Percentiles rank a stretch among this genome's conserved stretches.
phyloP scores from a whole-genome alignment of 2,888 invertebrate species.

The Drosophila incognita region DNA sequence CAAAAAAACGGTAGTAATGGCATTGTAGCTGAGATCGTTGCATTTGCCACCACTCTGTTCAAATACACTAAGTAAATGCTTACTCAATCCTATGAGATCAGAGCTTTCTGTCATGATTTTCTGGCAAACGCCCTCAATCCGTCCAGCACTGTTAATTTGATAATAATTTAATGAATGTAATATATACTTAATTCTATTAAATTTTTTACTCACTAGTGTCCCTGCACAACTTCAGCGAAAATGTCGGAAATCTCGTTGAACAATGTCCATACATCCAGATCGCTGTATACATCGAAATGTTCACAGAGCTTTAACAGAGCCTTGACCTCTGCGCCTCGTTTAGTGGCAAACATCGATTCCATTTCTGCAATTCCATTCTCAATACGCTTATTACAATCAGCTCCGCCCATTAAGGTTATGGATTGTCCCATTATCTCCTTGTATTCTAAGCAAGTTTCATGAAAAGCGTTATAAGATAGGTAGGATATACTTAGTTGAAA shows the following conservation, averaged over 20 bases:
- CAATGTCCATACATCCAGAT: constrained; percentile 81
- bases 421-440: constrained; percentile 83
- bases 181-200: background rate
- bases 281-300: constrained; percentile 78
- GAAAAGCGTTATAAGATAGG: background rate
- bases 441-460: constrained; percentile 74
- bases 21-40: constrained; percentile 76
- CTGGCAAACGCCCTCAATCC: constrained; percentile 73
- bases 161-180: background rate
- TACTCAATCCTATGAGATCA: constrained; percentile 73
- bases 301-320: constrained; percentile 79
- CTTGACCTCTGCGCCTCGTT: constrained; percentile 75
- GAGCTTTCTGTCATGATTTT: constrained; percentile 70
- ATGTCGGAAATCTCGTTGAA: constrained; percentile 82
- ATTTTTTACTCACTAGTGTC: constrained; percentile 70
- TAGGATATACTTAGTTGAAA: background rate
- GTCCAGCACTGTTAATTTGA: constrained; percentile 58
- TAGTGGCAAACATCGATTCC: constrained; percentile 75
- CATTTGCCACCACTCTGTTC: constrained; percentile 53
- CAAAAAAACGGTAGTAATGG: constrained; percentile 51
- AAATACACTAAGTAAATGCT: constrained; percentile 63
- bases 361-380: constrained; percentile 80
- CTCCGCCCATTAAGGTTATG: constrained; percentile 79
- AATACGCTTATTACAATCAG: constrained; percentile 81
- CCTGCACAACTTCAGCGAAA: constrained; percentile 82